These are phyloP conservation scores for Podabrus alpinus DNA, from an alignment of 2,888 invertebrate species.

Conservation along the genomic window DNA sequence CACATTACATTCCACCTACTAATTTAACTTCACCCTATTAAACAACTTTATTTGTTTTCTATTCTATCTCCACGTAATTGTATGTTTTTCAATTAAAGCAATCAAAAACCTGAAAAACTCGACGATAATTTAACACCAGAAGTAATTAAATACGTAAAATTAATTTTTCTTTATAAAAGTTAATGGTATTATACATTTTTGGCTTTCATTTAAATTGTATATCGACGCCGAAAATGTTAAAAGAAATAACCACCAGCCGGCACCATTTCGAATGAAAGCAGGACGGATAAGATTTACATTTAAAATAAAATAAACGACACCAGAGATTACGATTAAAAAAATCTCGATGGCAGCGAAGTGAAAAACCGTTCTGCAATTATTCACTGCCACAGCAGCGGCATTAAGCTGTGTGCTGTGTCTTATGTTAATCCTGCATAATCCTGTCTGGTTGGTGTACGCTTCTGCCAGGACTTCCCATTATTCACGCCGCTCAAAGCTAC, in stretches of 20 bases:
- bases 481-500: conserved; percentile 42
- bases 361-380: conserved; percentile 53
- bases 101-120: background rate
- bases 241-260: conserved; percentile 7
- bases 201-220: conserved; percentile 1
- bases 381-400: conserved; percentile 54
- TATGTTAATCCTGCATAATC: conserved; percentile 57
- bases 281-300: conserved; percentile 36
- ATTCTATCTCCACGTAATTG: conserved; percentile 27
- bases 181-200: conserved; percentile 3
- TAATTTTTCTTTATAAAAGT: background rate
- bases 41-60: conserved; percentile 31
- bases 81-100: conserved; percentile 13
- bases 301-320: conserved; percentile 48
- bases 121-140: background rate
- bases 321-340: conserved; percentile 45
- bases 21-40: conserved; percentile 37
- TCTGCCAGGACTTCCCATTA: conserved; percentile 51
- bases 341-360: conserved; percentile 31
- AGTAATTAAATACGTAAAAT: background rate
- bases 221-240: background rate
- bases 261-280: conserved; percentile 30
- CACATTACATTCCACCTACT: conserved; percentile 35
- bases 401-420: conserved; percentile 56
- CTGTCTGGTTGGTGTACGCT: conserved; percentile 54